Percentiles rank a stretch among this genome's conserved stretches.
phyloP scores from a whole-genome alignment of 2,888 invertebrate species.

The Hemistola chrysoprasaria region DNA sequence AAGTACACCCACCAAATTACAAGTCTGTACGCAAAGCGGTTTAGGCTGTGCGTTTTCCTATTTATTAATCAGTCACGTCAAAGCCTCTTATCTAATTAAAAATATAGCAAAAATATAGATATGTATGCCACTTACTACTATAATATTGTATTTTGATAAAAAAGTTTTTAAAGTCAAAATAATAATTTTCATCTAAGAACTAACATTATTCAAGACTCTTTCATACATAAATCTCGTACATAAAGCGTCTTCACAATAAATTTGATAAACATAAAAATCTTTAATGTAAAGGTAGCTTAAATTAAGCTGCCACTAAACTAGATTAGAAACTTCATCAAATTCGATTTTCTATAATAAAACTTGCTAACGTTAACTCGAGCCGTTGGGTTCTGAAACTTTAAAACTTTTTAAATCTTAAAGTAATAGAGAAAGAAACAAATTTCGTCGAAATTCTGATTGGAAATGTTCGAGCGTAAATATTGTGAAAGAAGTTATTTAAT shows the following conservation, averaged over 20 bases:
- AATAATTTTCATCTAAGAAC: too few relatives aligned
- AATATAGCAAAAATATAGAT: too few relatives aligned
- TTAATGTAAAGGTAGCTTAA: background rate
- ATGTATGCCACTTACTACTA: too few relatives aligned
- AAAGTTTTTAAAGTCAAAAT: too few relatives aligned
- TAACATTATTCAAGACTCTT: too few relatives aligned
- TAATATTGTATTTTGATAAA: too few relatives aligned
- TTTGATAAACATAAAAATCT: slow-evolving; percentile 1
- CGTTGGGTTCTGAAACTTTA: background rate
- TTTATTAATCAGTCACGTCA: too few relatives aligned
- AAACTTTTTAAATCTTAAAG: slow-evolving; percentile 15
- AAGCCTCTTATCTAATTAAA: too few relatives aligned
- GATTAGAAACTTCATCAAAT: slow-evolving; percentile 2
- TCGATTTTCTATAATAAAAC: slow-evolving; percentile 8
- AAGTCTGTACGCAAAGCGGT: too few relatives aligned
- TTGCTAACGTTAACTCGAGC: slow-evolving; percentile 2
- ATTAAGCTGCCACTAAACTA: slow-evolving; percentile 2
- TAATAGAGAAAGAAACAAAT: slow-evolving; percentile 17
- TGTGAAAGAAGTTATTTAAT: slow-evolving; percentile 28
- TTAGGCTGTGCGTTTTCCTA: too few relatives aligned
- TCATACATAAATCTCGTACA: too few relatives aligned
- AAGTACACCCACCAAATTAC: too few relatives aligned
- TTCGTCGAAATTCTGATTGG: slow-evolving; percentile 18
- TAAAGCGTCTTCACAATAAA: background rate
- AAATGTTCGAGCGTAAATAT: slow-evolving; percentile 24